Percentiles rank a stretch among this genome's conserved stretches.
phyloP scores from a whole-genome alignment of 2,113 vertebrate species.

The Chamaetylas fuelleborni region DNA sequence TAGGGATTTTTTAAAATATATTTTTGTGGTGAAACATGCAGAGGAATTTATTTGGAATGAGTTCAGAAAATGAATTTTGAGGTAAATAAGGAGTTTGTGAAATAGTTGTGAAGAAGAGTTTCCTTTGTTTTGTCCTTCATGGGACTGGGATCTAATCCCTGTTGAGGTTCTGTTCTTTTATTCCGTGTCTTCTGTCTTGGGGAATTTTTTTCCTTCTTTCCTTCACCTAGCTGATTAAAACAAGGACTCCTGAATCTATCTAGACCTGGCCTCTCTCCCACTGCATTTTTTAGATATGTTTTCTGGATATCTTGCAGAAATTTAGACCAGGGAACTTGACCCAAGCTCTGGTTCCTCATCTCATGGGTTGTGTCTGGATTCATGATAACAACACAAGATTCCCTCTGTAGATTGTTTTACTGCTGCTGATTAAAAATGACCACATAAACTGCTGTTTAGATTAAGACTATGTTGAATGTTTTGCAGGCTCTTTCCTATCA shows the following conservation, averaged over 20 bases:
- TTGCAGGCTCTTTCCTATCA: background rate
- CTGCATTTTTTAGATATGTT: background rate
- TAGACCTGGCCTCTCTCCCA: background rate
- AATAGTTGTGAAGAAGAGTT: background rate
- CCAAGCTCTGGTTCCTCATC: background rate
- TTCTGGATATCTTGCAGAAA: background rate
- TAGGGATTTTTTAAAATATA: background rate
- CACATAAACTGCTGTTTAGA: background rate
- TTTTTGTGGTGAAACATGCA: background rate
- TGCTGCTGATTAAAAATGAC: background rate
- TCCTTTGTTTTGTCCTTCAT: background rate
- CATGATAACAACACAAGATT: no score
- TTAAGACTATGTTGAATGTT: background rate
- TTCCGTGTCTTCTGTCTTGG: background rate
- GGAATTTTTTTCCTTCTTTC: background rate
- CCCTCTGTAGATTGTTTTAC: no score
- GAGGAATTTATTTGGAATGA: background rate
- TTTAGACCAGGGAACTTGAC: rapidly evolving
- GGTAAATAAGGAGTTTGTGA: background rate
- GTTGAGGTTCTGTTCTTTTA: background rate
- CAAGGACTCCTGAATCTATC: background rate
- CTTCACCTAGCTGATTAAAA: background rate
- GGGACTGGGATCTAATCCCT: background rate
- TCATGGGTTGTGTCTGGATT: background rate
- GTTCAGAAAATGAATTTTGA: background rate